phyloP scores from a whole-genome alignment of 2,113 vertebrate species.

The Dolichallabes microphthalmus region DNA sequence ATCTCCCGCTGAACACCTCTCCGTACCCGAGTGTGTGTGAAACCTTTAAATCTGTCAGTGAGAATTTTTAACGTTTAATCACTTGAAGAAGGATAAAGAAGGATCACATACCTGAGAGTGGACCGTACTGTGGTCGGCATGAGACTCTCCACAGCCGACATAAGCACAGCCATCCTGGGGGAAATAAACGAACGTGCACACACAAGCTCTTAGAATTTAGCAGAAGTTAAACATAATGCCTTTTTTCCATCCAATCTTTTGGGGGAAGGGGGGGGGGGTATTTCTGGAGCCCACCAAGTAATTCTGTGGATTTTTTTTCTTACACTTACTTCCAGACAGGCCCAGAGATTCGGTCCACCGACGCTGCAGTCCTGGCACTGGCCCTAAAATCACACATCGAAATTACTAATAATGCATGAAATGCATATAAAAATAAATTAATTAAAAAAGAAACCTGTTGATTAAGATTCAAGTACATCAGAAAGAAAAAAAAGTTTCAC shows the following conservation, averaged over 20 bases:
- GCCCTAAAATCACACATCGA: conserved; percentile 72
- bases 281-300: not conserved
- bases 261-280: not conserved
- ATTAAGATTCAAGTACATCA: too few relatives aligned
- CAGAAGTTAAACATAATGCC: not conserved
- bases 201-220: conserved; percentile 8
- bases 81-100: not conserved
- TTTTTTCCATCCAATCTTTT: not conserved
- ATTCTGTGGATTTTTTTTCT: not conserved
- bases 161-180: conserved; percentile 88
- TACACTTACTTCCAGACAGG: conserved; percentile 89
- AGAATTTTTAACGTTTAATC: not conserved
- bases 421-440: not conserved
- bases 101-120: conserved; percentile 88
- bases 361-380: conserved; percentile 96
- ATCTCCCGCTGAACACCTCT: not conserved
- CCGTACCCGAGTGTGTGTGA: not conserved
- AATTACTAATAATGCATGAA: not conserved
- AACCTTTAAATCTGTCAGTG: not conserved
- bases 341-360: conserved; percentile 96
- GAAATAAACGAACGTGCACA: conserved; percentile 20
- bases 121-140: conserved; percentile 93
- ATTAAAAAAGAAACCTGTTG: not conserved
- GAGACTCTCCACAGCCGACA: conserved; percentile 95
- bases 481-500: not conserved